A percentile compares a stretch with the other conserved stretches of the same genome.
These are phyloP conservation scores for human DNA, from an alignment of 2,113 vertebrate genomes.

Conservation along the genomic window GRCh38 chr2:166924001-166924500, in stretches of 20 bases:
- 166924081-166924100: background rate
- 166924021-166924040: background rate
- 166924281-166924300: background rate
- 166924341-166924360: background rate
- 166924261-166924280: background rate
- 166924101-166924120: background rate
- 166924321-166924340: background rate
- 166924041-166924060: background rate
- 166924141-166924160: background rate
- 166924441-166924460: background rate
- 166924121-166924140: background rate
- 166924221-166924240: background rate
- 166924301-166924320: background rate
- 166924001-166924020: background rate
- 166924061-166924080: background rate
- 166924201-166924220: background rate
- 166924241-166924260: background rate
- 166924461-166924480: background rate
- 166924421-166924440: slow-evolving; percentile 3
- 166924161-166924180: background rate
- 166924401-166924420: background rate
- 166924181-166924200: background rate
- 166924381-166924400: background rate
- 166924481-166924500: background rate
- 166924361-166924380: background rate